A percentile compares a stretch with the other conserved stretches of the same genome.
phyloP scores from a whole-genome alignment of 2,797 vertebrate genomes.

The Mormyrops attenuatus region DNA sequence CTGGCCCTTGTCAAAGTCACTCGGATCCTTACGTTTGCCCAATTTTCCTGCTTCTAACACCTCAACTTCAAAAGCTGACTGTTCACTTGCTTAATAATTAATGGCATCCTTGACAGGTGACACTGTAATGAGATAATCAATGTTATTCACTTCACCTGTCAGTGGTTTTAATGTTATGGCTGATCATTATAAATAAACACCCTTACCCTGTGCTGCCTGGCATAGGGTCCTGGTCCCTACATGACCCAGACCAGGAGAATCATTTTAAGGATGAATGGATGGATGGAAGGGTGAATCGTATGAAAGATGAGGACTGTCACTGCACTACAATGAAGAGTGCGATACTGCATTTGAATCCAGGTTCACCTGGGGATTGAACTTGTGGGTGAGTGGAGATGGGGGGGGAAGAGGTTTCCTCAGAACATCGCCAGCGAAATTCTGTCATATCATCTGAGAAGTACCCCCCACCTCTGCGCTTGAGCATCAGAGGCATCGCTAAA shows the following conservation, averaged over 20 bases:
- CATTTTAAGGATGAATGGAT: not conserved
- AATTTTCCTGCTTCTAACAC: not conserved
- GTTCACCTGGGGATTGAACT: not conserved
- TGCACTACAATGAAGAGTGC: not conserved
- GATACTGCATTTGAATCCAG: not conserved
- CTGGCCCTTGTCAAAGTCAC: not conserved
- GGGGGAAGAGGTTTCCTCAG: not conserved
- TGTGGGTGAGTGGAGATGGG: not conserved
- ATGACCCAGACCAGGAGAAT: not conserved
- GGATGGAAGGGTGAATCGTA: not conserved
- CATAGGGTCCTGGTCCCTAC: not conserved
- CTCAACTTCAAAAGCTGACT: not conserved
- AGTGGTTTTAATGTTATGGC: not conserved
- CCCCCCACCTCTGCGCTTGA: not conserved
- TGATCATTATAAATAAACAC: not conserved
- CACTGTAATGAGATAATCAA: not conserved
- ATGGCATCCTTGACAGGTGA: not conserved
- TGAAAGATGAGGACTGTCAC: not conserved
- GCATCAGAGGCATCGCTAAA: not conserved
- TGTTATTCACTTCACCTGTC: not conserved
- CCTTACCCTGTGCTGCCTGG: not conserved
- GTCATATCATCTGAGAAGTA: not conserved
- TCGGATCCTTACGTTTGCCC: not conserved
- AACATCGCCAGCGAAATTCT: not conserved
- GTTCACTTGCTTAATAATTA: not conserved